Evolutionary conservation across 2,797 vertebrate genomes (phyloP).

Genomic region (Cephalopachus bancanus): DNA sequence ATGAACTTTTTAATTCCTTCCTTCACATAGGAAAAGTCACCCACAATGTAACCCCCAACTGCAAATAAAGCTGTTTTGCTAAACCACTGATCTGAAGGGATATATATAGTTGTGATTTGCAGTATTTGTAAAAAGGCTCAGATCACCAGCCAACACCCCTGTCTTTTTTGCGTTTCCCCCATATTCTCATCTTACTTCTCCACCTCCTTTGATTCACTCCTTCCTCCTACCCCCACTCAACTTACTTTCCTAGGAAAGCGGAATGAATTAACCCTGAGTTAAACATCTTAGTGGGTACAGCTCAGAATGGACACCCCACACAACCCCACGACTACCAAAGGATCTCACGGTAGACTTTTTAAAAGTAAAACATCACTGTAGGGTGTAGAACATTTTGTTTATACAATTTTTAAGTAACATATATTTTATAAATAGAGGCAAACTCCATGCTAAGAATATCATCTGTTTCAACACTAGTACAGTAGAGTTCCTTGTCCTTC

Average conservation of each 20-base stretch:
- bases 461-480: slow-evolving; percentile 42
- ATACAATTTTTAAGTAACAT: slow-evolving; percentile 40
- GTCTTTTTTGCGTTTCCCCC: background rate
- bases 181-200: slow-evolving; percentile 33
- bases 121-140: slow-evolving; percentile 2
- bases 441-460: slow-evolving; percentile 56
- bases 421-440: slow-evolving; percentile 46
- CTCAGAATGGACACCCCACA: background rate
- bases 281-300: slow-evolving; percentile 13
- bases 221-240: background rate
- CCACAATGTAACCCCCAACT: background rate
- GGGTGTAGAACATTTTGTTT: background rate
- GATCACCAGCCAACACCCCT: background rate
- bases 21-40: slow-evolving; percentile 20
- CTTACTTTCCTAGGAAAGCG: slow-evolving; percentile 15
- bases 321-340: background rate
- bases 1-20: slow-evolving; percentile 31
- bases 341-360: slow-evolving; percentile 26
- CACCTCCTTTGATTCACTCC: background rate
- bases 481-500: background rate
- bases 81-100: slow-evolving; percentile 8
- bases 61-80: slow-evolving; percentile 41
- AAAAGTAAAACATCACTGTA: background rate
- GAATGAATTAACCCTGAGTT: slow-evolving; percentile 8
- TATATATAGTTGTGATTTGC: background rate